Percentiles rank a stretch among this genome's conserved stretches.
These are phyloP conservation scores for Busseola fusca DNA, from an alignment of 2,888 invertebrate species.

Conservation along the genomic window DNA sequence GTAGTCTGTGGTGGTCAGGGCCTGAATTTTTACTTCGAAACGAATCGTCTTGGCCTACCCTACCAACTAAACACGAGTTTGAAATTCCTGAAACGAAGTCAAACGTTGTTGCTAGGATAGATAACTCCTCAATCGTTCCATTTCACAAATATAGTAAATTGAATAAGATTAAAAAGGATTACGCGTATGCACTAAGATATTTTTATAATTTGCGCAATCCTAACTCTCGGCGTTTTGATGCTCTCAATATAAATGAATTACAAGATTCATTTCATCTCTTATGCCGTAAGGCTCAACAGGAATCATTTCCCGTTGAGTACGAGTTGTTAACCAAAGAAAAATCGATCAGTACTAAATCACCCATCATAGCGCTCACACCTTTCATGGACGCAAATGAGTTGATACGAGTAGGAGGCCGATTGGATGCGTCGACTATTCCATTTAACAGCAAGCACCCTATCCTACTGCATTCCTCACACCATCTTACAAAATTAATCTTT, in stretches of 20 bases:
- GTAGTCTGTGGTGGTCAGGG: slow-evolving; percentile 3
- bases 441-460: too few species aligned
- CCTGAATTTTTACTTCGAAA: slow-evolving; percentile 3
- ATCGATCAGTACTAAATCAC: not conserved
- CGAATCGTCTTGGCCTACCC: not conserved
- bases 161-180: not conserved
- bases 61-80: not conserved
- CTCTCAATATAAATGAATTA: not conserved
- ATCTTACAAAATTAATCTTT: slow-evolving; percentile 6
- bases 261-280: not conserved
- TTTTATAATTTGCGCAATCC: too few species aligned
- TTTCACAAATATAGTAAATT: not conserved
- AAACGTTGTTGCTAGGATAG: not conserved
- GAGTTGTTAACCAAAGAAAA: not conserved
- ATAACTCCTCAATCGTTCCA: not conserved
- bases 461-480: not conserved
- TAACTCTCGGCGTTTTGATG: too few species aligned
- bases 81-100: not conserved
- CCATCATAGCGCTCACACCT: not conserved
- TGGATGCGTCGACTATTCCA: too few species aligned
- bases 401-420: not conserved
- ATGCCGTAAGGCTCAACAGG: not conserved
- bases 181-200: not conserved
- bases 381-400: not conserved
- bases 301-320: not conserved